Evolutionary conservation across 2,888 invertebrate species (phyloP).

Genomic region (Hyalella azteca): DNA sequence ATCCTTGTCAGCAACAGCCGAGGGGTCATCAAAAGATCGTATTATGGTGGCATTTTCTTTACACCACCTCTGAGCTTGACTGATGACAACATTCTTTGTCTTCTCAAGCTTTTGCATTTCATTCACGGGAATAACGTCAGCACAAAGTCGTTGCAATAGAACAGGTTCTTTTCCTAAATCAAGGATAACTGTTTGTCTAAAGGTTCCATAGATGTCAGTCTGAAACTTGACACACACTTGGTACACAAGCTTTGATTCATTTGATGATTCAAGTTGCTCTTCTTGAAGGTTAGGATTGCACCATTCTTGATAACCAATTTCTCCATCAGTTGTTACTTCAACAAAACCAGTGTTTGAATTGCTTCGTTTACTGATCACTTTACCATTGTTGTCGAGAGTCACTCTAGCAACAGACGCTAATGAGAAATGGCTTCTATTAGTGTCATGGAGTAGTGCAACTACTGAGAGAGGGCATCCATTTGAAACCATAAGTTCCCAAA

Average conservation of each 20-base stretch:
- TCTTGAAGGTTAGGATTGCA: background rate
- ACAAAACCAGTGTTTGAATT: background rate
- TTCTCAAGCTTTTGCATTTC: slow-evolving; percentile 59
- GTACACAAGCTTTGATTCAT: background rate
- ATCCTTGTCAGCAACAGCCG: slow-evolving; percentile 59
- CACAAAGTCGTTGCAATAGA: slow-evolving; percentile 73
- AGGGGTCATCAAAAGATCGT: slow-evolving; percentile 60
- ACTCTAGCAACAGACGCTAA: slow-evolving; percentile 65
- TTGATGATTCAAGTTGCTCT: background rate
- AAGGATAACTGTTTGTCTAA: slow-evolving; percentile 78
- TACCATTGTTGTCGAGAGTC: background rate
- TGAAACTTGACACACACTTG: slow-evolving; percentile 67
- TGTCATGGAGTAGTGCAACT: slow-evolving; percentile 74
- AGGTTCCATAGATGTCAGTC: slow-evolving; percentile 78
- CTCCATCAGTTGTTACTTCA: slow-evolving; percentile 3
- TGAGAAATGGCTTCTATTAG: slow-evolving; percentile 73
- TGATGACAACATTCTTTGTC: slow-evolving; percentile 59
- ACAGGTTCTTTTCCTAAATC: slow-evolving; percentile 74
- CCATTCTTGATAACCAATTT: background rate
- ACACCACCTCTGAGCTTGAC: slow-evolving; percentile 69
- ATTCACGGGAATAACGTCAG: slow-evolving; percentile 72
- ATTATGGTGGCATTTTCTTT: slow-evolving; percentile 68
- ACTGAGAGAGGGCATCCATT: slow-evolving; percentile 68
- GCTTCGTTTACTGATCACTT: background rate
- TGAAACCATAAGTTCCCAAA: slow-evolving; percentile 70